Evolutionary conservation across 2,113 vertebrate species (phyloP).

Genomic region (Nibea coibor): DNA sequence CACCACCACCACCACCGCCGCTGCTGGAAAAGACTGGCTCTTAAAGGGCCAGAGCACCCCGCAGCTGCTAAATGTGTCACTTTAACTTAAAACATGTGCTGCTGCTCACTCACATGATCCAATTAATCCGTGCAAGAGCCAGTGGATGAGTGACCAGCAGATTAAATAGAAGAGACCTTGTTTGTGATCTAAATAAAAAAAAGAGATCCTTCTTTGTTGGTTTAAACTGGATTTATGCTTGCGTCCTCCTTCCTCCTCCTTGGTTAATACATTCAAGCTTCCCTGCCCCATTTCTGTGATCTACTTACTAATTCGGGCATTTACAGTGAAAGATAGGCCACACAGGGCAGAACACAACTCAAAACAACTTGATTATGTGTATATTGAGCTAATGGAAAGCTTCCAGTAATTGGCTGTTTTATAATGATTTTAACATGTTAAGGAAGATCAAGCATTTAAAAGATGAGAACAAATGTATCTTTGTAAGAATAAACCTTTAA

Average conservation of each 20-base stretch:
- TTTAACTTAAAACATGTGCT: background rate
- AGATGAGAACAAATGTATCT: no score
- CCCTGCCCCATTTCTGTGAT: slow-evolving; percentile 37
- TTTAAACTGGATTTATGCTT: background rate
- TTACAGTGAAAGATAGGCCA: slow-evolving; percentile 18
- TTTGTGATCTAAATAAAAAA: background rate
- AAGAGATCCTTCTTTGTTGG: background rate
- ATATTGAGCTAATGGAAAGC: background rate
- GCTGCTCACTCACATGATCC: background rate
- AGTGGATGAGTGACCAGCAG: no score
- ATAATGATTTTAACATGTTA: background rate
- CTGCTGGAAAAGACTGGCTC: slow-evolving; percentile 17
- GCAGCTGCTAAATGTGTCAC: slow-evolving; percentile 2
- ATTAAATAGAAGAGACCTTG: background rate
- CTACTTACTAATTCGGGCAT: slow-evolving; percentile 29
- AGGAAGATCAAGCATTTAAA: no score
- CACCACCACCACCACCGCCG: background rate
- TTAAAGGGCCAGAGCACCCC: slow-evolving; percentile 69
- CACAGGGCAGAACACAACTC: background rate
- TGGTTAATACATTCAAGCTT: background rate
- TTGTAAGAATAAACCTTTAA: no score
- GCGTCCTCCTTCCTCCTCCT: background rate
- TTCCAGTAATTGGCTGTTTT: background rate
- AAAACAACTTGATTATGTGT: background rate
- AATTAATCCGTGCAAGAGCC: background rate